Conservation (phyloP, 2,113 vertebrate genomes). For the Nothobranchius furzeri region DNA sequence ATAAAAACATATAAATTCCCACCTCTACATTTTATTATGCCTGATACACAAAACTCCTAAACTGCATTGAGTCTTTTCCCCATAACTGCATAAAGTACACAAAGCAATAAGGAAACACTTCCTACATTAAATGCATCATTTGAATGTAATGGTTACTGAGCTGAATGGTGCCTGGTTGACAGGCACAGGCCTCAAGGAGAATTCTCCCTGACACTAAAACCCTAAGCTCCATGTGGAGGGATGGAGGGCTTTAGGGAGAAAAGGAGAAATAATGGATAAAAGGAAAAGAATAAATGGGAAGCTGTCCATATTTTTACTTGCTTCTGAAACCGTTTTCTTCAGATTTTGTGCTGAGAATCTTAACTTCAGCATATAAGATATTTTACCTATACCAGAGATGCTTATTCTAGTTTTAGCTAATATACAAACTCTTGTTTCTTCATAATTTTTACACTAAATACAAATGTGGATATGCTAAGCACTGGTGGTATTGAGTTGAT, state of each 20-base stretch:
- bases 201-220: constrained; percentile 74
- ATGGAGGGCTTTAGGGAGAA: constrained; percentile 65
- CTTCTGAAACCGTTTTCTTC: constrained; percentile 36
- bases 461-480: not conserved
- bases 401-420: not conserved
- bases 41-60: too few relatives aligned
- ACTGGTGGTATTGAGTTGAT: not conserved
- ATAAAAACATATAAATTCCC: too few relatives aligned
- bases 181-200: constrained; percentile 61
- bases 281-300: constrained; percentile 61
- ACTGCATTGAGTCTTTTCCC: too few relatives aligned
- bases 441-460: not conserved
- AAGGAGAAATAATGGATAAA: constrained; percentile 51
- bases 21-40: too few relatives aligned
- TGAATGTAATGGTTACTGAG: constrained; percentile 57
- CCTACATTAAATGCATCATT: not conserved
- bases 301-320: constrained; percentile 58
- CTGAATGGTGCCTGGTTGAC: constrained; percentile 63
- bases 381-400: not conserved
- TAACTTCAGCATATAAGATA: not conserved
- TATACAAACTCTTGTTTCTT: not conserved
- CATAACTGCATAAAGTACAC: too few relatives aligned
- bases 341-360: constrained; percentile 9
- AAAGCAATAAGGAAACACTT: not conserved
- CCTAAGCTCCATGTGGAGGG: constrained; percentile 53